Percentiles rank a stretch among this genome's conserved stretches.
phyloP scores from a whole-genome alignment of 1,140 invertebrate genomes.

The Macrocentrus cingulum region DNA sequence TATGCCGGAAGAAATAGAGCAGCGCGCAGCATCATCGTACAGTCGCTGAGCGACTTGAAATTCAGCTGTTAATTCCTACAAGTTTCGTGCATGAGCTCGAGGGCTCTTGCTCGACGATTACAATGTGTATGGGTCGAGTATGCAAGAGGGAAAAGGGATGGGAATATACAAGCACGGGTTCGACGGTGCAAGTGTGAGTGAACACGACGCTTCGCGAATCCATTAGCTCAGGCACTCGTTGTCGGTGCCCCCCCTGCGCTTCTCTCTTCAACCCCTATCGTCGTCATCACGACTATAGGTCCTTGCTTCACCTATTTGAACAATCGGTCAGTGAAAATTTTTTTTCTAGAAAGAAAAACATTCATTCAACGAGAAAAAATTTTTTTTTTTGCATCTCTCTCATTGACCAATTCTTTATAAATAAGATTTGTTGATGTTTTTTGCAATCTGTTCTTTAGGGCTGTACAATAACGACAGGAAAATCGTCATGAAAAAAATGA shows the following conservation, averaged over 20 bases:
- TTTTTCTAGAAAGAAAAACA: background rate
- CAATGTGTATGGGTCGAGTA: constrained; percentile 7
- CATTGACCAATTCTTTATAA: background rate
- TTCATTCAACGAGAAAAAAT: too few relatives aligned
- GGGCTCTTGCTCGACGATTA: constrained; percentile 1
- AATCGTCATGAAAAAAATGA: too few relatives aligned
- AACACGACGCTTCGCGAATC: constrained; percentile 37
- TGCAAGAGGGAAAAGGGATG: background rate
- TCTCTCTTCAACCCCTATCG: too few relatives aligned
- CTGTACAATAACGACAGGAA: constrained; percentile 2
- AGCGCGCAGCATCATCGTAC: too few relatives aligned
- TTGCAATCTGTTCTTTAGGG: background rate
- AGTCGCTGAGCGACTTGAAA: too few relatives aligned
- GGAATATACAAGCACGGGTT: background rate
- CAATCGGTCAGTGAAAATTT: constrained; percentile 10
- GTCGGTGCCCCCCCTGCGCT: constrained; percentile 6
- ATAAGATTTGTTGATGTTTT: too few relatives aligned
- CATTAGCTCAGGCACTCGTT: constrained; percentile 32
- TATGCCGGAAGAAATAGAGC: too few relatives aligned
- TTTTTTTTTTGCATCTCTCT: background rate
- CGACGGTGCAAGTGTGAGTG: constrained; percentile 28
- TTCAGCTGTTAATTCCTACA: constrained; percentile 16
- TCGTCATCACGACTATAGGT: too few relatives aligned
- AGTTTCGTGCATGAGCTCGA: constrained; percentile 6
- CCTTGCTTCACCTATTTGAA: too few relatives aligned